A percentile compares a stretch with the other conserved stretches of the same genome.
Conservation (phyloP, 2,888 invertebrate species). For the Odontocolon sp. region DNA sequence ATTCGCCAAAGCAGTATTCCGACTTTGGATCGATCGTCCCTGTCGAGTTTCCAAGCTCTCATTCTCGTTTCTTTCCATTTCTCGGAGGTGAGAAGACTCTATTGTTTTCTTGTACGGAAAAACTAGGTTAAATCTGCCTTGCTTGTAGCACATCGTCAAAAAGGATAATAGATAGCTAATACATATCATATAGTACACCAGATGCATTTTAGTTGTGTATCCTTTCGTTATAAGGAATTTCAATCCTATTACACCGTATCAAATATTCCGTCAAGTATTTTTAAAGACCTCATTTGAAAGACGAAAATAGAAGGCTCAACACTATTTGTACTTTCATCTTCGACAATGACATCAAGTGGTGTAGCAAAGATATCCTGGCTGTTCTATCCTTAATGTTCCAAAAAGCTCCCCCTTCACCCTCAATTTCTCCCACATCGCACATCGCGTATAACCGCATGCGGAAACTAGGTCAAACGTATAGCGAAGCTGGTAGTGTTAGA, state of each 20-base stretch:
- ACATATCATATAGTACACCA: not conserved
- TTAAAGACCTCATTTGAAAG: not conserved
- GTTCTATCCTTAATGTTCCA: slow-evolving; percentile 17
- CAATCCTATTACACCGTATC: not conserved
- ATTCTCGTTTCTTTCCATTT: slow-evolving; percentile 16
- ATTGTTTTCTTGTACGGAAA: slow-evolving; percentile 49
- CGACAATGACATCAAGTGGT: not conserved
- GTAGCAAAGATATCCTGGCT: not conserved
- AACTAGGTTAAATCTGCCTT: slow-evolving; percentile 44
- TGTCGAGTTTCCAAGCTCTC: not conserved
- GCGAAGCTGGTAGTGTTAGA: slow-evolving; percentile 21
- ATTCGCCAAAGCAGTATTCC: slow-evolving; percentile 34
- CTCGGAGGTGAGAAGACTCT: slow-evolving; percentile 29
- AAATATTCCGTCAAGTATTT: not conserved
- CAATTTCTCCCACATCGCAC: no score
- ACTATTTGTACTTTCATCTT: slow-evolving; percentile 7
- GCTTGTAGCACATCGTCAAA: slow-evolving; percentile 5
- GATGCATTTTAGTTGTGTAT: not conserved
- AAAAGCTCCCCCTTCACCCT: slow-evolving; percentile 40
- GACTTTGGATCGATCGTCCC: slow-evolving; percentile 39
- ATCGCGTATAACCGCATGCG: slow-evolving; percentile 49
- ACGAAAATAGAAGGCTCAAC: slow-evolving; percentile 5
- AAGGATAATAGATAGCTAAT: not conserved
- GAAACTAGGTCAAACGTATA: slow-evolving; percentile 56
- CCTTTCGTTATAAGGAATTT: not conserved